These are phyloP conservation scores for Gopherus evgoodei DNA, from an alignment of 2,113 vertebrate species.

Conservation along the genomic window DNA sequence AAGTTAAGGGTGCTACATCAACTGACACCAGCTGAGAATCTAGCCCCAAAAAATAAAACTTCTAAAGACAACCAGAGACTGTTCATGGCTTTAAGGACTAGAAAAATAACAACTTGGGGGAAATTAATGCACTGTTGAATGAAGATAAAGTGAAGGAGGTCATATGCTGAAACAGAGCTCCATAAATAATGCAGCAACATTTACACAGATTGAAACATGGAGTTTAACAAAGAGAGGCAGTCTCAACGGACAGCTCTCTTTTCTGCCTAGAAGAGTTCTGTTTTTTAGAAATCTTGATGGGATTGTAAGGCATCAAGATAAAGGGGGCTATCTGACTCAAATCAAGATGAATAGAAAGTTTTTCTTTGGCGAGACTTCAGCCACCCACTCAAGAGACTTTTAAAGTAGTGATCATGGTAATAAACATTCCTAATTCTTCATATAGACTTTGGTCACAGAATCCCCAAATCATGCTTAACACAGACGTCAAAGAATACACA, in stretches of 20 bases:
- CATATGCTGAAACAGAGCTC: constrained; percentile 9
- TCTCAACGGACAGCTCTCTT: not conserved
- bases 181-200: not conserved
- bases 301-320: not conserved
- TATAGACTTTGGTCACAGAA: not conserved
- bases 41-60: not conserved
- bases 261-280: not conserved
- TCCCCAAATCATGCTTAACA: not conserved
- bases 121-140: constrained; percentile 12
- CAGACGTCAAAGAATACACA: not conserved
- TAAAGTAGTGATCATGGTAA: not conserved
- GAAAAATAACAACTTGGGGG: fast-evolving
- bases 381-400: not conserved
- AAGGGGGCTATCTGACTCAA: not conserved
- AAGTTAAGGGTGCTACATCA: not conserved
- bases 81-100: not conserved
- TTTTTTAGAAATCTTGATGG: not conserved
- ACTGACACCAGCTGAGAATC: not conserved
- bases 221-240: not conserved
- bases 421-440: not conserved
- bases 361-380: not conserved
- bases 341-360: not conserved
- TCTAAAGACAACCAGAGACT: not conserved
- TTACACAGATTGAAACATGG: not conserved
- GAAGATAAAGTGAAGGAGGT: not conserved